Evolutionary conservation across 2,113 vertebrate species (phyloP), one percentile per base, ranked within the genome.

Genomic region (Hippocampus comes): DNA sequence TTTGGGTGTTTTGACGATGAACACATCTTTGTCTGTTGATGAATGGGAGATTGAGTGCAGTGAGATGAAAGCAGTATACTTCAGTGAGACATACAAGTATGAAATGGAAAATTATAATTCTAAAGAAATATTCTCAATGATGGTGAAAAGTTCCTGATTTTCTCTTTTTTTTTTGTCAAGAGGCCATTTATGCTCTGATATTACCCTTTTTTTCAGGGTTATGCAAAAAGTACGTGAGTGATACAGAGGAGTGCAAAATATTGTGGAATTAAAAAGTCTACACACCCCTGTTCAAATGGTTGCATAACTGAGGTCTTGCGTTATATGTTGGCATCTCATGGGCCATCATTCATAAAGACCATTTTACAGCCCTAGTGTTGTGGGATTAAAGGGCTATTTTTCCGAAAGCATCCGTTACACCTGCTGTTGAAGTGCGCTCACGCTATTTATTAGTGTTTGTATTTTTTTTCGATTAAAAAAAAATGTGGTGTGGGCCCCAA

Each of bases 31-130:
- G 53, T 72, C 75, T 71, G 38, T 66, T 23, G 63, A 34, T 42
- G 61, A 63, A 64, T 60, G 57, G 48, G 46, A 71, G 65, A 78
- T 74, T 70, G 63, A 59, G 68, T 73, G 63, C 66, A 34, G 60
- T 25, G 59, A 83, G 82, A 81, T 87, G 77, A 89, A 89, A 82
- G 78, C 53, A 76, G 67, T 83, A 77, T 70, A 61, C 69, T 75
- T 68, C 70, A 82, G 73, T 84, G 82, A 74, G 43, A 68, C 43
- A 68, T 63, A 71, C 63, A 60, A 53, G 70, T 63, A 67, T 77
- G 23, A 78, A 68, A 71, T 51, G 63, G 68, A 77, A 80, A 80
- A 46, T 64, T 30, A 73, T 48, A 67, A 75, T 79, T 80, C 67
- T 70, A 43, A 73, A 84, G 71, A 71, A 80, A 78, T 64, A 78